Percentiles rank a stretch among this genome's conserved stretches.
These are phyloP conservation scores for Ridgeia piscesae DNA, from an alignment of 1,140 invertebrate species.

Conservation along the genomic window DNA sequence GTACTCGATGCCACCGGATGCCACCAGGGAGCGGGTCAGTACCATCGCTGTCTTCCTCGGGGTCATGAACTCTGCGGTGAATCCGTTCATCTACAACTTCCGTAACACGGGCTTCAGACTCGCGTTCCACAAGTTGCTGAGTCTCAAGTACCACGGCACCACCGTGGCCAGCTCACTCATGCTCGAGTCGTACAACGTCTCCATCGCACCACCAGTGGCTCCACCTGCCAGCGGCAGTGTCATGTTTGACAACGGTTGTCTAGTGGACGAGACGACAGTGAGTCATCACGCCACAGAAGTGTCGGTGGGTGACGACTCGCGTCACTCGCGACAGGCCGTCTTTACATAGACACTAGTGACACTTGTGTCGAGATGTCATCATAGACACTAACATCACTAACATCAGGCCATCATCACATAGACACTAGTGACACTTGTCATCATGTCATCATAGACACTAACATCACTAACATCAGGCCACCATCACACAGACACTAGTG, in stretches of 20 bases:
- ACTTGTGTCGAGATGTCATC: background rate
- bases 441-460: too few relatives aligned
- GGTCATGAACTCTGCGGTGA: conserved; percentile 81
- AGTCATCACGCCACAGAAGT: background rate
- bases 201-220: background rate
- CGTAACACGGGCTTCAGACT: conserved; percentile 95
- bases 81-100: conserved; percentile 93
- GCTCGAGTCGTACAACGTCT: background rate
- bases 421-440: too few relatives aligned
- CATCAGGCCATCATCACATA: too few relatives aligned
- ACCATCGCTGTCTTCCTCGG: background rate
- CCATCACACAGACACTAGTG: too few relatives aligned
- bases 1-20: too few relatives aligned
- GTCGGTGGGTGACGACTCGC: background rate
- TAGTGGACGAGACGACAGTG: background rate
- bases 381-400: too few relatives aligned
- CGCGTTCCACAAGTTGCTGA: conserved; percentile 79
- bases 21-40: background rate
- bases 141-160: background rate
- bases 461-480: too few relatives aligned
- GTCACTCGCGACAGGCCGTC: background rate
- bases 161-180: background rate
- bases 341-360: background rate
- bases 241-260: background rate
- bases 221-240: background rate